Evolutionary conservation across 2,113 vertebrate species (phyloP).

Genomic region (Neotoma lepida): DNA sequence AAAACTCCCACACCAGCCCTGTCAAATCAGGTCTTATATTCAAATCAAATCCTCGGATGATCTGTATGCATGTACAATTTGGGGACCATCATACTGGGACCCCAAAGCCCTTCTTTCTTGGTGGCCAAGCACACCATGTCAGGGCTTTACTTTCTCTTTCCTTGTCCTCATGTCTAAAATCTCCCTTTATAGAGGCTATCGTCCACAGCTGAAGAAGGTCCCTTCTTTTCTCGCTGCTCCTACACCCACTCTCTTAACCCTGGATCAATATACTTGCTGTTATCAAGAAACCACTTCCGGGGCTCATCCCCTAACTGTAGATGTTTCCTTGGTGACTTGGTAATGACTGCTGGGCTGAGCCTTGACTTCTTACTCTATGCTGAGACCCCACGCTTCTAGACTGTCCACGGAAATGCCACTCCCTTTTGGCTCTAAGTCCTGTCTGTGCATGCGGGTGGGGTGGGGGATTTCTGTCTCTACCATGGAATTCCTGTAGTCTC

Average conservation of each 20-base stretch:
- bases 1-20: not conserved
- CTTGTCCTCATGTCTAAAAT: not conserved
- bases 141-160: not conserved
- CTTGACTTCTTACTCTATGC: not conserved
- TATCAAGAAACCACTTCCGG: not conserved
- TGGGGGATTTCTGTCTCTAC: not conserved
- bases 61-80: too few species aligned
- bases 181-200: not conserved
- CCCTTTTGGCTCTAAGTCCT: not conserved
- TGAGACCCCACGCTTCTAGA: not conserved
- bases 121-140: not conserved
- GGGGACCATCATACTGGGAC: not conserved
- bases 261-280: not conserved
- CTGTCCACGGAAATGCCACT: not conserved
- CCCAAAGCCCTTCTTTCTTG: not conserved
- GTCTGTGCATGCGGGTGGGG: not conserved
- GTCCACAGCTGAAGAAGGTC: accelerated
- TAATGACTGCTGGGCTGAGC: not conserved
- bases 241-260: not conserved
- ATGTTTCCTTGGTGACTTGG: not conserved
- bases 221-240: not conserved
- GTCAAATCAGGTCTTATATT: not conserved
- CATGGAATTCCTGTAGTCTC: not conserved
- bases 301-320: not conserved
- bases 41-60: not conserved